Evolutionary conservation across 2,113 vertebrate genomes (phyloP), one percentile per base, ranked within the genome.

Genomic region (Heptranchias perlo): DNA sequence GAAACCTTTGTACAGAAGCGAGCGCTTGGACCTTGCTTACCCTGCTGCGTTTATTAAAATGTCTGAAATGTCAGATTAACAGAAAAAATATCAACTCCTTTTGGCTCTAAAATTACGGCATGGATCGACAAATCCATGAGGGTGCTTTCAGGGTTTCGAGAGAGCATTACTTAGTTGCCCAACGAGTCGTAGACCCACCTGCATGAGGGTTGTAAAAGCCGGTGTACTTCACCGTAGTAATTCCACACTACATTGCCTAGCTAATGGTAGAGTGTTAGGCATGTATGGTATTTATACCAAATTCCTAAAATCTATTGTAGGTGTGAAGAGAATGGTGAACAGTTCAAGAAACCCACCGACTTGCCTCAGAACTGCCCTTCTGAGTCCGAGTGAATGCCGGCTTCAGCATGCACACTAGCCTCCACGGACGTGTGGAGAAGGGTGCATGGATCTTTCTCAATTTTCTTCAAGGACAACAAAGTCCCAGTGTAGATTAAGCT

Each of bases 1-100:
- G 94, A 69, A 94, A 47, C 44, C 28, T 69, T 6, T n/a, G 14
- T 28, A 65, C 64, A 67, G 23, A 94, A 11, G 4, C 2, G 25
- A 23, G 47, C 39, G 13, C 64, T 95, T 95, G 64, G 44, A 49
- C 4, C 28, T 35, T 52, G 64, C 44, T 31, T 52, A 44, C 39
- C 0, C 25, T 95, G 44, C 23, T 95, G 44, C 23, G 44, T 44
- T 69, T 95, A 28, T 67, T 44, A 52, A 95, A 67, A 69, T 49
- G 65, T 18, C 39, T 95, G 94, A 89, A 54, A 58, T 89, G 86
- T 89, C 49, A 89, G 86, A 95, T 54, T 69, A 95, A 52, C 87
- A 52, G 54, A 54, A 58, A 91, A 58, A 35, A 39, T 23, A 86
- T 86, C 82, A 86, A 25, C 23, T 86, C 44, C 39, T 86, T 47